Evolutionary conservation across 2,113 vertebrate species (phyloP).

Genomic region (Daboia siamensis): DNA sequence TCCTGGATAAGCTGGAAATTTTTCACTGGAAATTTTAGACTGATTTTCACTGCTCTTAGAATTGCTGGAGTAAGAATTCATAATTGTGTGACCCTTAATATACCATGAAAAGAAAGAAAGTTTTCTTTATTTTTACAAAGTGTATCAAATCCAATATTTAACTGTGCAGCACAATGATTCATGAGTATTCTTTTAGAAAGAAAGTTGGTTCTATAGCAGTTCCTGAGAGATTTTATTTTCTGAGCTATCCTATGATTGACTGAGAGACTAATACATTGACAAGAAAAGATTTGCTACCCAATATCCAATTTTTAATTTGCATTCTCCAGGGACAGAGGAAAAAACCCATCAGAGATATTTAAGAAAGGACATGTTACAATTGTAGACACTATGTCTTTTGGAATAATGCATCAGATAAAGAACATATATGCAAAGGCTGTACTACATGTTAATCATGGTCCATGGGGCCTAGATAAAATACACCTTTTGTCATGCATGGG

Average conservation of each 20-base stretch:
- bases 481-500: too few relatives aligned
- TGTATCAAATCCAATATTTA: conserved; percentile 66
- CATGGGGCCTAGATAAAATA: too few relatives aligned
- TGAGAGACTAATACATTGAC: conserved; percentile 40
- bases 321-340: conserved; percentile 42
- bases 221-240: conserved; percentile 29
- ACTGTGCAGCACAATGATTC: conserved; percentile 48
- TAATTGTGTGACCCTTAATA: conserved; percentile 67
- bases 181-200: conserved; percentile 62
- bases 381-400: not conserved
- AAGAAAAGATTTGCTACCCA: conserved; percentile 58
- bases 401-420: not conserved
- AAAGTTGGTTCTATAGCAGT: conserved; percentile 58
- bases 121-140: conserved; percentile 58
- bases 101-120: conserved; percentile 58
- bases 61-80: conserved; percentile 62
- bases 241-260: conserved; percentile 23
- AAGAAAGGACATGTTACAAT: conserved; percentile 38
- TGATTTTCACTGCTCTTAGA: conserved; percentile 61
- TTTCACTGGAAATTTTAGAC: conserved; percentile 63
- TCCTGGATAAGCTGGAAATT: conserved; percentile 56
- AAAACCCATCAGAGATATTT: conserved; percentile 48
- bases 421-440: too few relatives aligned
- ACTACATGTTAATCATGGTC: too few relatives aligned
- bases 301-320: conserved; percentile 59